Evolutionary conservation across 2,113 vertebrate genomes (phyloP), one percentile per base, ranked within the genome.

Genomic region (Anolis carolinensis): DNA sequence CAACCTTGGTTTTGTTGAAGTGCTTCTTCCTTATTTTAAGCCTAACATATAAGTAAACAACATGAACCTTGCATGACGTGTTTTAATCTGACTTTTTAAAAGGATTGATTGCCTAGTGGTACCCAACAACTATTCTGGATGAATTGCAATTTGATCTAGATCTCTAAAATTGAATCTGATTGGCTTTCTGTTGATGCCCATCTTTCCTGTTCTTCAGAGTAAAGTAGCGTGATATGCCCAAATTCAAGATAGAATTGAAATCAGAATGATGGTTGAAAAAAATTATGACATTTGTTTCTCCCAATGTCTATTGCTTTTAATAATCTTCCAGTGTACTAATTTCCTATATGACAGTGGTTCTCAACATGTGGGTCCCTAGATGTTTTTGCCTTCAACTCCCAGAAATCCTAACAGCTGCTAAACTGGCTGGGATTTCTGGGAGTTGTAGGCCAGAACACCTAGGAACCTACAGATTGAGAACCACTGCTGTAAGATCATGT

Each of bases 201-300:
- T 21, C 39, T 76, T 84, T 67, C 59, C 39, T 11, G 68, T 1
- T 14, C 25, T 85, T 75, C 62, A 81, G 44, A 81, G 70, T 39
- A 81, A 80, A 91, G 84, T 63, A 67, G 44, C 83, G 84, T 59
- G 80, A 36, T 65, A 32, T 73, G 11, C 5, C 1, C 65, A 83
- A 79, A 80, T 65, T 59, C 18, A 52, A 9, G 80, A 62, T 23
- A 71, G 34, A 80, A 78, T 62, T 82, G 21, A 25, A 59, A 63
- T 74, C 62, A 83, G 77, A 80, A 70, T 70, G 1, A 0, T 86
- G 23, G 39, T 44, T 44, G 39, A 5, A 44, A 44, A 44, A 44
- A 44, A 44, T 44, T 44, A 44, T 44, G 39, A 44, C 39, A 44
- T 44, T 44, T 2, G 39, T 44, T 44, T 44, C 2, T 5, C 39